Percentiles rank a stretch among this genome's conserved stretches.
Conservation (phyloP, 2,113 vertebrate species). For the Butorides virescens region DNA sequence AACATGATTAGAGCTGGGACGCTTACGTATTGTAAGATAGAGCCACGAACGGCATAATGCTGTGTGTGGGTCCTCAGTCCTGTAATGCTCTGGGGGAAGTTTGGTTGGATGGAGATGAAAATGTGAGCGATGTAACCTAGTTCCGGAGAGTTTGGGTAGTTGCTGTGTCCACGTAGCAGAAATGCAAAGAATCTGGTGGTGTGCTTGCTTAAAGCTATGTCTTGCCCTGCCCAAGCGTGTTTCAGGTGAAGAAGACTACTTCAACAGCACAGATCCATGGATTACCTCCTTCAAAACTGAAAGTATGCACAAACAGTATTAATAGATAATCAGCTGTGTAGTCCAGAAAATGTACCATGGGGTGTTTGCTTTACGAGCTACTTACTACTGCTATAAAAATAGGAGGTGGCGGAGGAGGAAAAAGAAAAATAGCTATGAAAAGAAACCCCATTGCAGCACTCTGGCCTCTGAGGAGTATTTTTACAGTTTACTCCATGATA, state of each 20-base stretch:
- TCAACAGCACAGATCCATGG: not conserved
- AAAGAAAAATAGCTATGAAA: not conserved
- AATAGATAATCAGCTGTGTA: not conserved
- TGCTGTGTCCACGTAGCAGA: not conserved
- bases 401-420: not conserved
- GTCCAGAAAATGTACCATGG: not conserved
- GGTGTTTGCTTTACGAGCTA: not conserved
- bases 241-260: not conserved
- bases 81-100: too few relatives aligned
- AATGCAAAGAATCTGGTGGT: not conserved
- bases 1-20: too few relatives aligned
- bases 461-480: not conserved
- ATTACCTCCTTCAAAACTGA: not conserved
- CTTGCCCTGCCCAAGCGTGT: fast-evolving
- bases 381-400: not conserved
- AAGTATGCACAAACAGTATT: not conserved
- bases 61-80: not conserved
- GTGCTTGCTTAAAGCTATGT: not conserved
- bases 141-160: not conserved
- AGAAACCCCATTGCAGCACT: not conserved
- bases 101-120: not conserved
- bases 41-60: fast-evolving
- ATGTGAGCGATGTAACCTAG: fast-evolving
- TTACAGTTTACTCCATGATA: not conserved
- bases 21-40: not conserved